Base-by-base conservation (phyloP, 2,888 invertebrate species). In the Aphidoletes aphidimyza region DNA sequence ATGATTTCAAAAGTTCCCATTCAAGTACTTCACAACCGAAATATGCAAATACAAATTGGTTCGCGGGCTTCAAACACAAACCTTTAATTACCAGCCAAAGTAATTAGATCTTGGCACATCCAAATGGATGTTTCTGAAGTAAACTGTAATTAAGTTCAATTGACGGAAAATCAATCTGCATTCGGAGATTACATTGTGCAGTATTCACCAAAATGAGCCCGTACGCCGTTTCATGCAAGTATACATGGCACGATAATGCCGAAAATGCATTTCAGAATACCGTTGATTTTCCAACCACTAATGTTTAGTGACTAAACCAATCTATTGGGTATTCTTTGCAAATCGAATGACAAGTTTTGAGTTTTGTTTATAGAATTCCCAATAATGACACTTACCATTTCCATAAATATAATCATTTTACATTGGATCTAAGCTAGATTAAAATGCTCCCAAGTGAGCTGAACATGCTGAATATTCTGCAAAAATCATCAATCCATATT, bases 131-230 rank as follows among this genome's bases (percentile, higher is more conserved):
- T 26, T 54, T 26, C 54, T 34, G 69, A 30, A 2, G 69, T 9
- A 34, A 69, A 14, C 69, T n/a, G 30, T 30, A 69, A 69, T 69
- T 69, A 69, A 9, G 30, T 69, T 54, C 54, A 54, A 54, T 69
- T 69, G 34, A 26, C 22, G 54, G 26, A 54, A 54, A 54, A 54
- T 54, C 54, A 54, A 54, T 54, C 54, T 54, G 54, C 26, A 17
- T 11, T 11, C 54, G 26, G 47, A 17, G 47, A 19, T 47, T 47
- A 2, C 47, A 39, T 39, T 39, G 39, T 39, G 39, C 47, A 17
- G n/a, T n/a, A n/a, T n/a, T n/a, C n/a, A n/a, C n/a, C n/a, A n/a
- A n/a, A n/a, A n/a, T n/a, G n/a, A n/a, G n/a, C n/a, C n/a, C n/a
- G n/a, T n/a, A n/a, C n/a, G n/a, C n/a, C n/a, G n/a, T n/a, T n/a